Base-by-base conservation (phyloP, 64 coral and sea anemone genomes). In the Pocillopora damicornis region DNA sequence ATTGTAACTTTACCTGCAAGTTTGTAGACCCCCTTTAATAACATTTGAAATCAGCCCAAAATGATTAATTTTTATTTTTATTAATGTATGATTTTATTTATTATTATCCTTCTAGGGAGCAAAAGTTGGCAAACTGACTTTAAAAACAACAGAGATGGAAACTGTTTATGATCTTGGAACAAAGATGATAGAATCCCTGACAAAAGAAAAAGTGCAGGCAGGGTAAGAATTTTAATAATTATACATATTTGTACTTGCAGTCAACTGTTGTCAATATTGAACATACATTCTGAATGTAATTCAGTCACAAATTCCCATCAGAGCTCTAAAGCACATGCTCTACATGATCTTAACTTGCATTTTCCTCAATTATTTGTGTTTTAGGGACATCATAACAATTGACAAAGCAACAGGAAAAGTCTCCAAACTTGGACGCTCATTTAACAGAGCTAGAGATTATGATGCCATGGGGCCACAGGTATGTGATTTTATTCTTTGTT, bases 131-230 rank as follows among this genome's bases (percentile, higher is more conserved):
- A 99, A 99, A 64, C 66, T 99, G n/a, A 99, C 97, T 35, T 75
- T 99, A 35, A 99, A 99, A 89, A 99, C 97, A 85, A 95, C 97
- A 81, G 97, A 99, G 63, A 99, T 99, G 97, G 97, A 99, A 84
- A 99, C 97, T 45, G 90, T 99, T 2, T 99, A 99, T 35, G 97
- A 99, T 20, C 75, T 99, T 25, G 97, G 97, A 88, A 99, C 97
- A 60, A 99, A 99, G 79, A 99, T 99, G 97, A 99, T 99, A 13
- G 97, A 99, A 74, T 99, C 97, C 16, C 88, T 99, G 35, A 99
- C 97, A 86, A 99, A 99, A n/a, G 97, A 99, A 64, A 99, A 94
- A 95, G 97, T 99, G 59, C 93, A 90, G 56, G 97, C 97, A 51
- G 97, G 97, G 97, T 99, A 87, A 80, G 93, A 37, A 88, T 35